Conservation (phyloP, 2,888 invertebrate genomes). For the Miltochrista miniata region DNA sequence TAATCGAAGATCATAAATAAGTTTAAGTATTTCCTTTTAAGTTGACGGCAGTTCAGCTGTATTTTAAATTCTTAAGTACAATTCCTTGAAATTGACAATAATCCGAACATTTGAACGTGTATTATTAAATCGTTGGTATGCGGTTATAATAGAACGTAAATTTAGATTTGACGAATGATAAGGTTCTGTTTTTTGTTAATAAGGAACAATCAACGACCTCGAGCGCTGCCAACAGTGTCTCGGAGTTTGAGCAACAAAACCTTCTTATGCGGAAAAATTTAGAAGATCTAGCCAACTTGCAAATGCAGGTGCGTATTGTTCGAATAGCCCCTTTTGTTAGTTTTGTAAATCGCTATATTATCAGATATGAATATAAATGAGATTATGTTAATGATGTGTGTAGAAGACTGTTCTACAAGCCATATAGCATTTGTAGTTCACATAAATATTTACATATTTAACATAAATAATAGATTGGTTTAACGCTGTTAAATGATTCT, state of each 20-base stretch:
- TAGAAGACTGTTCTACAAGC: conserved; percentile 8
- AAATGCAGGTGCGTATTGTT: conserved; percentile 70
- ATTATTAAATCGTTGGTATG: conserved; percentile 24
- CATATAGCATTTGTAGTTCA: conserved; percentile 4
- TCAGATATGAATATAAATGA: conserved; percentile 30
- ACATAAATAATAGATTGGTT: background rate
- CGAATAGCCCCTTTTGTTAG: background rate
- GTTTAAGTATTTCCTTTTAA: conserved; percentile 21
- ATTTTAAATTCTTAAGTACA: conserved; percentile 29
- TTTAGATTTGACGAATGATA: conserved; percentile 36
- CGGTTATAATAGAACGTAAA: conserved; percentile 38
- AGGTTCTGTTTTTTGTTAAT: conserved; percentile 31
- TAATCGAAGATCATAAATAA: conserved; percentile 16
- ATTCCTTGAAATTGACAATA: conserved; percentile 37
- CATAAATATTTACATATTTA: no score
- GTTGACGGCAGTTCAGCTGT: conserved; percentile 22
- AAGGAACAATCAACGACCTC: conserved; percentile 80
- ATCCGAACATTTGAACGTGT: conserved; percentile 30
- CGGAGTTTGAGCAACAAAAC: conserved; percentile 78
- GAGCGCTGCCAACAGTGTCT: conserved; percentile 79
- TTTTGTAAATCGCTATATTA: conserved; percentile 24
- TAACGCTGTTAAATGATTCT: no score
- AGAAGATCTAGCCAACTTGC: conserved; percentile 78
- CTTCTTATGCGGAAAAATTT: conserved; percentile 78
- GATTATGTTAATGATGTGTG: conserved; percentile 30